phyloP scores from a whole-genome alignment of 2,113 vertebrate species.

The Solea senegalensis region DNA sequence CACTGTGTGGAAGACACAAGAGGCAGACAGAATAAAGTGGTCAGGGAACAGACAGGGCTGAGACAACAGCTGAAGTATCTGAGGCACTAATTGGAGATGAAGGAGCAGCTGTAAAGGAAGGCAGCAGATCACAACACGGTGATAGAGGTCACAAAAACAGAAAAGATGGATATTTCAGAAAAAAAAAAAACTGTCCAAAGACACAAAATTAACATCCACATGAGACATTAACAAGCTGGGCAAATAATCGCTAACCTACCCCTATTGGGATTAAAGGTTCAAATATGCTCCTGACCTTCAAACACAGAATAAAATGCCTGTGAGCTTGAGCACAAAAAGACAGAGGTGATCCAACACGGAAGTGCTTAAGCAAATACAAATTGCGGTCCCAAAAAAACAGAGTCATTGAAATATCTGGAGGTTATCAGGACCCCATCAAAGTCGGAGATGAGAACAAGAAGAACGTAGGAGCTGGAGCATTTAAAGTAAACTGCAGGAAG shows the following conservation, averaged over 20 bases:
- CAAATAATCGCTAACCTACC: no score
- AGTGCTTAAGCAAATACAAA: neutral
- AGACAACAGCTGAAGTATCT: conserved; percentile 1
- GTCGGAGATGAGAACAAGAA: neutral
- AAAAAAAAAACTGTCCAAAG: no score
- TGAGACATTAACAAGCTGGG: no score
- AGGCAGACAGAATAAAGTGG: neutral
- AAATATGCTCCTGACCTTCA: neutral
- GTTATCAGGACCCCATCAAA: conserved; percentile 4
- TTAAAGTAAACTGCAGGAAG: neutral
- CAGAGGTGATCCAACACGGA: neutral
- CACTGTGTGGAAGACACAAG: neutral
- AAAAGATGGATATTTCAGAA: no score
- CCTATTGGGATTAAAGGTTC: neutral
- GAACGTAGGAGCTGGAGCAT: neutral
- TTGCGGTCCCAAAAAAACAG: neutral
- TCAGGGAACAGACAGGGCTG: neutral
- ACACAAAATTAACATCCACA: no score
- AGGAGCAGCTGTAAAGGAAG: conserved; percentile 32
- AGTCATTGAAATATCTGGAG: neutral
- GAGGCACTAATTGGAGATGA: conserved; percentile 29
- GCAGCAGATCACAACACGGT: conserved; percentile 8
- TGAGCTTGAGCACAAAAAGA: neutral
- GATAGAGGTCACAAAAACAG: neutral
- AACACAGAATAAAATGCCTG: neutral